Conservation (phyloP, 2,113 vertebrate genomes). For the Heptranchias perlo region DNA sequence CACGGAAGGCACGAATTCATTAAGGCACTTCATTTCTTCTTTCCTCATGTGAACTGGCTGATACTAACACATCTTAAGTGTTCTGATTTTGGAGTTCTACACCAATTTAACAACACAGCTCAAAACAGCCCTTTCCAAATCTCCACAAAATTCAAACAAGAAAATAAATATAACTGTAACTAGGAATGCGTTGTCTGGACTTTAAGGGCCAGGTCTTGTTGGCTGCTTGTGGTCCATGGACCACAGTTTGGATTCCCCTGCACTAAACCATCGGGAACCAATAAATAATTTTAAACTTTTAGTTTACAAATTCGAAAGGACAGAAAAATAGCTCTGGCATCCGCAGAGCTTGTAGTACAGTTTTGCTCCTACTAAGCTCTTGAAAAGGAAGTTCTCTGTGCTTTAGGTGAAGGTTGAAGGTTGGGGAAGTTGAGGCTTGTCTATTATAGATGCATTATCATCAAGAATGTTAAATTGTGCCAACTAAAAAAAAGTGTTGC, state of each 20-base stretch:
- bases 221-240: background rate
- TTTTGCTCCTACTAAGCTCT: background rate
- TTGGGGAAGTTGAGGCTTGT: background rate
- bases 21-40: background rate
- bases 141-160: background rate
- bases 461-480: background rate
- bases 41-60: background rate
- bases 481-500: background rate
- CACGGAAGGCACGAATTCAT: no score
- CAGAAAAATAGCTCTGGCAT: background rate
- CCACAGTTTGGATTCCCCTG: background rate
- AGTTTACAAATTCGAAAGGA: background rate
- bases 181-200: background rate
- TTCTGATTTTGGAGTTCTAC: background rate
- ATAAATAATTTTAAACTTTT: background rate
- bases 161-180: background rate
- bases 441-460: background rate
- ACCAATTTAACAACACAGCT: background rate
- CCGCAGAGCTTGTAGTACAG: background rate
- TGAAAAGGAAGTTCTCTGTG: background rate
- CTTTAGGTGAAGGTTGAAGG: background rate
- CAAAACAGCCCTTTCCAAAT: background rate
- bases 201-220: background rate
- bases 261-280: background rate
- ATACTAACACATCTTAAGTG: background rate